These are phyloP conservation scores for Gallinago nigripennis DNA, from an alignment of 2,797 vertebrate species.

Conservation along the genomic window DNA sequence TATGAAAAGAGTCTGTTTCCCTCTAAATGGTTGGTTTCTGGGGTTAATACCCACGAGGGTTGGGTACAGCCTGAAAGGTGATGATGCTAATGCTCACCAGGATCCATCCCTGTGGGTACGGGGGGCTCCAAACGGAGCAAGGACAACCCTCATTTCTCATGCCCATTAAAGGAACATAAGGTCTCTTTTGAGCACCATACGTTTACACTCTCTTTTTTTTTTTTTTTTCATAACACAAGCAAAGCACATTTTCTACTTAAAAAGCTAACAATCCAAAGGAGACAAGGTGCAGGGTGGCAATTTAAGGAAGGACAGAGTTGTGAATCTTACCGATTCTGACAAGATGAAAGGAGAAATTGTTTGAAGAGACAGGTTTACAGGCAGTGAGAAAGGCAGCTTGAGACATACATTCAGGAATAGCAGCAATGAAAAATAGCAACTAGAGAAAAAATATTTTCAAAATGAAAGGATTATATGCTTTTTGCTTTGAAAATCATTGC, in stretches of 20 bases:
- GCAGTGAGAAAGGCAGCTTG: neutral
- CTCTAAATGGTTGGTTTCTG: neutral
- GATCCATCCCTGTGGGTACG: accelerated
- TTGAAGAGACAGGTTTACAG: conserved; percentile 23
- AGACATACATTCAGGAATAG: neutral
- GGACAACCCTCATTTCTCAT: neutral
- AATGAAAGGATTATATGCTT: neutral
- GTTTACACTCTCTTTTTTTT: neutral
- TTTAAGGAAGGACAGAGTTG: neutral
- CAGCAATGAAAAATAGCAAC: neutral
- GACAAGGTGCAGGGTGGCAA: neutral
- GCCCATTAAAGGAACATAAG: neutral
- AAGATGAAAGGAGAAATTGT: conserved; percentile 20
- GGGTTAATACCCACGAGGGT: accelerated
- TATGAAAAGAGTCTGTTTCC: neutral
- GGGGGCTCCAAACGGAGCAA: accelerated
- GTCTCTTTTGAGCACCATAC: neutral
- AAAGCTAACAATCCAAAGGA: neutral
- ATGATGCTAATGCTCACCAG: accelerated
- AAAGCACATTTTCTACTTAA: neutral
- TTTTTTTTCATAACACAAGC: neutral
- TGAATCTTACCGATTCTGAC: neutral
- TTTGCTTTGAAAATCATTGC: neutral
- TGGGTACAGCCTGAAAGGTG: neutral
- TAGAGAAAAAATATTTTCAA: neutral